Evolutionary conservation across 2,113 vertebrate genomes (phyloP).

Genomic region (Pholis gunnellus): DNA sequence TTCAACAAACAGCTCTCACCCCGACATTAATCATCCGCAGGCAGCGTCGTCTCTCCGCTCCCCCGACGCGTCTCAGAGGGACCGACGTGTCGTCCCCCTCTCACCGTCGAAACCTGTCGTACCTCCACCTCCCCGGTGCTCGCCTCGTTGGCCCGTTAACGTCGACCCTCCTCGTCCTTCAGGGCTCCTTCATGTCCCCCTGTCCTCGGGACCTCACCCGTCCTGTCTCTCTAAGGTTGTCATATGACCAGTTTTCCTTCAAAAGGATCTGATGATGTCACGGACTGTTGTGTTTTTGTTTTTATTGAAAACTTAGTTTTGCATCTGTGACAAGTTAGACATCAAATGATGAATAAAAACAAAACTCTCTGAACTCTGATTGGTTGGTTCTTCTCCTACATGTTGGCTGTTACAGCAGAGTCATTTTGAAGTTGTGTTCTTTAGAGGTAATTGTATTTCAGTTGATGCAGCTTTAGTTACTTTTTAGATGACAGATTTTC

Average conservation of each 20-base stretch:
- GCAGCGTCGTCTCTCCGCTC: slow-evolving; percentile 20
- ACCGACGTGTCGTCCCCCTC: slow-evolving; percentile 20
- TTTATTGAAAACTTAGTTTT: background rate
- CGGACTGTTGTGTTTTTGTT: background rate
- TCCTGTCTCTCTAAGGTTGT: slow-evolving; percentile 25
- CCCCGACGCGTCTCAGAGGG: slow-evolving; percentile 33
- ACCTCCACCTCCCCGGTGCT: background rate
- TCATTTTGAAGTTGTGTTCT: too few species aligned
- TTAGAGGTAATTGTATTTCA: too few species aligned
- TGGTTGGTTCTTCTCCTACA: background rate
- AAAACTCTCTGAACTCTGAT: background rate
- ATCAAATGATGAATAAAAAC: background rate
- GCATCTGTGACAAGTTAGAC: background rate
- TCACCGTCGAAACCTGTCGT: slow-evolving; percentile 22
- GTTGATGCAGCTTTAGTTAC: too few species aligned
- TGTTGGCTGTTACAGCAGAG: too few species aligned
- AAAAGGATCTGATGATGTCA: background rate
- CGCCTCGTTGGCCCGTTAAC: slow-evolving; percentile 4
- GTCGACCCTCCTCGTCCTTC: slow-evolving; percentile 26
- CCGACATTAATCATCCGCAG: slow-evolving; percentile 68
- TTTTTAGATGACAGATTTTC: too few species aligned
- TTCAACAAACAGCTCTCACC: slow-evolving; percentile 51
- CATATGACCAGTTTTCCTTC: slow-evolving; percentile 15
- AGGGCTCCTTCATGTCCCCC: background rate
- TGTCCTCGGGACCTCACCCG: slow-evolving; percentile 25